Base-by-base conservation (phyloP, 2,888 invertebrate species). In the Myathropa florea region DNA sequence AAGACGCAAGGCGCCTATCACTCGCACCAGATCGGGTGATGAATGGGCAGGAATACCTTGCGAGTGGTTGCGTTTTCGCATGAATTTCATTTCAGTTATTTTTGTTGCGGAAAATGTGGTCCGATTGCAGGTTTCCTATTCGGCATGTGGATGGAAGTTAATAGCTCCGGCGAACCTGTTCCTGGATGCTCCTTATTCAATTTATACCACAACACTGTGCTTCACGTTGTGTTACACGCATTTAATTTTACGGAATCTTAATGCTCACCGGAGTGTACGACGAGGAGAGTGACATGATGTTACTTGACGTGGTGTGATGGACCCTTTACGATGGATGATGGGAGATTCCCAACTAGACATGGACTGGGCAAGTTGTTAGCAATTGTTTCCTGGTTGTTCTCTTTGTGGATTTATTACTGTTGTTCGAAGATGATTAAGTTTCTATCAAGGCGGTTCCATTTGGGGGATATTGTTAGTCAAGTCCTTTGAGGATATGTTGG, bases 181-280 rank as follows among this genome's bases (percentile, higher is more conserved):
- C 61, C 46, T 18, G 18, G 46, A 18, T 18, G 46, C 46, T 46
- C 18, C 61, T 55, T 59, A 28, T 72, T 57, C 63, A 72, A 68
- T 72, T 68, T 72, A 39, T 78, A 18, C 36, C 10, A n/a, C 55
- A 75, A 67, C 64, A 77, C 36, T 61, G 61, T 53, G 59, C 33
- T 26, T 76, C 39, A 57, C 21, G 36, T 46, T 59, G 24, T 67
- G 65, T 26, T 67, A 46, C 63, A 81, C 76, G 75, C 76, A 79
- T 79, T 79, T 24, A 63, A 73, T 79, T 80, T 64, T 53, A 60
- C 36, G 80, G 80, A 73, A 84, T 85, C 72, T 68, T 77, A 81
- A 85, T 81, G 76, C 72, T 55, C 57, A 57, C 59, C 78, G 78
- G 67, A 67, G 39, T 68, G 7, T 21, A 12, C 36, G 10, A 39